These are phyloP conservation scores for Melolontha melolontha DNA, from an alignment of 2,888 invertebrate genomes.

Conservation along the genomic window DNA sequence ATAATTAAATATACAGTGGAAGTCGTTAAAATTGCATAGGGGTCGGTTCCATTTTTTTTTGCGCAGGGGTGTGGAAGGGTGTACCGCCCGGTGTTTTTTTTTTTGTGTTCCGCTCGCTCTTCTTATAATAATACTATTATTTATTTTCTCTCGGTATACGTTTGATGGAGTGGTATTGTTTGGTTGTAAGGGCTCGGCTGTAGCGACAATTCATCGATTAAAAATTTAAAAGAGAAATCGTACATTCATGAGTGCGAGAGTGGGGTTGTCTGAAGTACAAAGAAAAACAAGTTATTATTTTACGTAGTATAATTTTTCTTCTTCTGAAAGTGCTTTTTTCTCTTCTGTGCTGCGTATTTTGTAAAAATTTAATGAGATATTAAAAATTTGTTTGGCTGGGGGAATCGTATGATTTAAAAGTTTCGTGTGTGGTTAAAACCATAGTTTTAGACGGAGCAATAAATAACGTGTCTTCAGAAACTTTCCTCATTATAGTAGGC, in stretches of 20 bases:
- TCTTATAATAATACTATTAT: conserved; percentile 25
- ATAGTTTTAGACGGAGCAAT: too few species aligned
- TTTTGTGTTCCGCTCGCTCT: conserved; percentile 1
- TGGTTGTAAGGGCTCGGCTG: not conserved
- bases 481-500: too few species aligned
- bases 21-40: conserved; percentile 61
- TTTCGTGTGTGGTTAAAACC: too few species aligned
- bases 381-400: too few species aligned
- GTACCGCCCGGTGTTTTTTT: conserved; percentile 12
- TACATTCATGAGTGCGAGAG: not conserved
- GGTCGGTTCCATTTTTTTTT: conserved; percentile 56
- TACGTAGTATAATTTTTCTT: too few species aligned
- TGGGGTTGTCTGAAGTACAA: not conserved
- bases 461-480: too few species aligned
- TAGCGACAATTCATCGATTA: conserved; percentile 24
- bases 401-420: too few species aligned
- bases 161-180: conserved; percentile 9
- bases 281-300: too few species aligned
- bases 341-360: too few species aligned
- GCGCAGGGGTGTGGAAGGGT: conserved; percentile 53
- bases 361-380: too few species aligned
- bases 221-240: conserved; percentile 14
- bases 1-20: conserved; percentile 65
- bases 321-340: too few species aligned
- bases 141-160: conserved; percentile 16